Percentiles rank a stretch among this genome's conserved stretches.
Conservation (phyloP, 2,888 invertebrate species). For the Oscheius myriophilus region DNA sequence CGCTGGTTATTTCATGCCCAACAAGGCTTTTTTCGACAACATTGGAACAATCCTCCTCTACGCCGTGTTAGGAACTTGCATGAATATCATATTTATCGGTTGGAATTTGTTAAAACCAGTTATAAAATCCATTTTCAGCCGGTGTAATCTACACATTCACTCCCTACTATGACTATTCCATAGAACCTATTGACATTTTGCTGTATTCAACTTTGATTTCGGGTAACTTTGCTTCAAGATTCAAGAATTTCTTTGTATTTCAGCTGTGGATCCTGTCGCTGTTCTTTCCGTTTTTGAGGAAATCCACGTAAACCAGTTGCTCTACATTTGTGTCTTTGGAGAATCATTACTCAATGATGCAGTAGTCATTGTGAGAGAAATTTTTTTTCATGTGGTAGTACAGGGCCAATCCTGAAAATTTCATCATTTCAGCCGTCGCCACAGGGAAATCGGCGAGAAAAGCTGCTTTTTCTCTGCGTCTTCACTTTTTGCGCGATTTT, state of each 20-base stretch:
- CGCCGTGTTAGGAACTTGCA: constrained; percentile 90
- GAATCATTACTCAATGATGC: constrained; percentile 97
- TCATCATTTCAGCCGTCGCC: too few relatives aligned
- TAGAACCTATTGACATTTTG: constrained; percentile 56
- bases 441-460: too few relatives aligned
- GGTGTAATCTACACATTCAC: constrained; percentile 49
- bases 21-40: constrained; percentile 92
- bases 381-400: constrained; percentile 1
- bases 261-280: constrained; percentile 68
- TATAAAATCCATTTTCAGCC: constrained; percentile 40
- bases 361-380: constrained; percentile 84
- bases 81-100: constrained; percentile 82
- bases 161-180: constrained; percentile 45
- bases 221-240: constrained; percentile 7
- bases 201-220: constrained; percentile 63
- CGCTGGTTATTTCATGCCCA: constrained; percentile 98
- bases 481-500: too few relatives aligned
- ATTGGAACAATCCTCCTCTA: constrained; percentile 92
- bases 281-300: constrained; percentile 65
- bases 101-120: constrained; percentile 10
- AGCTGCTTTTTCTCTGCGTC: too few relatives aligned
- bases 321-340: constrained; percentile 93
- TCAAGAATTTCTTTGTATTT: background rate
- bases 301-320: constrained; percentile 66
- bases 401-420: too few relatives aligned